Evolutionary conservation across 2,113 vertebrate genomes (phyloP).

Genomic region (Hemicordylus capensis): DNA sequence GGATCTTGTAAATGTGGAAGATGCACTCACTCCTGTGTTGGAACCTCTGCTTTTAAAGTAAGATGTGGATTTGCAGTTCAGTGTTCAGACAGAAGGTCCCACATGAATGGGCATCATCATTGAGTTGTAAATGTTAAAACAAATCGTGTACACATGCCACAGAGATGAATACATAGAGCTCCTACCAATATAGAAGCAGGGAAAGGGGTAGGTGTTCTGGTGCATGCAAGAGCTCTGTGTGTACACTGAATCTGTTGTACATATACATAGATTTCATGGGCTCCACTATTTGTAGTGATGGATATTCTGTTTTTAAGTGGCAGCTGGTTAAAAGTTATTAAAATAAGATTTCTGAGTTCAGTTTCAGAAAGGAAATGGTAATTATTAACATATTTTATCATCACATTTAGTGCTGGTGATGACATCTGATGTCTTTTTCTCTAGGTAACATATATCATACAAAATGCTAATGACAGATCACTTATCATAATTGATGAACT

Average conservation of each 20-base stretch:
- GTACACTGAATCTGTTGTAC: not conserved
- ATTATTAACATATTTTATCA: not conserved
- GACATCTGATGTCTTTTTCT: conserved; percentile 56
- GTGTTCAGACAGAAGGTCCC: too few species aligned
- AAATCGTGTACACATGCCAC: too few species aligned
- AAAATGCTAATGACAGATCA: conserved; percentile 90
- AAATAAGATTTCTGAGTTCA: conserved; percentile 17
- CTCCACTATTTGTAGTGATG: not conserved
- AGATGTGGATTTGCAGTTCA: too few species aligned
- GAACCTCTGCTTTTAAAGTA: too few species aligned
- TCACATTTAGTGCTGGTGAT: conserved; percentile 8
- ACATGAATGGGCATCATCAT: too few species aligned
- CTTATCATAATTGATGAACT: conserved; percentile 96
- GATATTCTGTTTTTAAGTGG: conserved; percentile 16
- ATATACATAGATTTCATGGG: not conserved
- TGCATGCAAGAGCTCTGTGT: not conserved
- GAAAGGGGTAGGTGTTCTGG: not conserved
- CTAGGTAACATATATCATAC: conserved; percentile 94
- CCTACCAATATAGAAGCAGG: not conserved
- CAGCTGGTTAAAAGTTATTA: conserved; percentile 24
- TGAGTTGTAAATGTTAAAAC: too few species aligned
- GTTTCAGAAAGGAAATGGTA: conserved; percentile 10
- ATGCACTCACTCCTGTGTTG: too few species aligned
- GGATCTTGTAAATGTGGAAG: too few species aligned
- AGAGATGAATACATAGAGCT: not conserved